Evolutionary conservation across 1,140 invertebrate species (phyloP).

Genomic region (Argopecten irradians): DNA sequence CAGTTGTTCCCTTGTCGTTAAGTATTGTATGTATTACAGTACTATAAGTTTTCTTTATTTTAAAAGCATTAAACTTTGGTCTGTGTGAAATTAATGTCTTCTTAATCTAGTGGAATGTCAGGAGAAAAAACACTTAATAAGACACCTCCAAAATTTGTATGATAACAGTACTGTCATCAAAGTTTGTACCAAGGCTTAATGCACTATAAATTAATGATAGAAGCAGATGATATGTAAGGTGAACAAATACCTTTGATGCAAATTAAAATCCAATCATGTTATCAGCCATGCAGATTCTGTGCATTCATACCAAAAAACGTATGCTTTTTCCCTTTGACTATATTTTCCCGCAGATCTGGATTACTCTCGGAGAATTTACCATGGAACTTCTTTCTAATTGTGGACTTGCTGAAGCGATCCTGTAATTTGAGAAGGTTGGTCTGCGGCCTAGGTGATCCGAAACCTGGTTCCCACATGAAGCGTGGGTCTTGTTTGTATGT

Average conservation of each 20-base stretch:
- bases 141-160: no score
- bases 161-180: no score
- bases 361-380: conserved; percentile 65
- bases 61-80: no score
- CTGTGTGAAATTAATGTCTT: no score
- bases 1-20: no score
- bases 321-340: conserved; percentile 71
- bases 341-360: conserved; percentile 71
- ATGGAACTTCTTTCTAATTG: conserved; percentile 64
- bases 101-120: no score
- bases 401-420: conserved; percentile 70
- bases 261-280: not conserved
- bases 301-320: conserved; percentile 68
- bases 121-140: no score
- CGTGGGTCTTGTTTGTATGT: conserved; percentile 67
- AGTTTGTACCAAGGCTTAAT: no score
- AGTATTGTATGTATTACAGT: no score
- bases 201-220: no score
- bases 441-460: conserved; percentile 69
- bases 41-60: no score
- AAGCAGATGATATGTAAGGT: not conserved
- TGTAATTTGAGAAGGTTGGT: conserved; percentile 66
- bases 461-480: conserved; percentile 70
- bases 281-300: conserved; percentile 68
- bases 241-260: not conserved